Percentiles rank a stretch among this genome's conserved stretches.
Evolutionary conservation across 2,797 vertebrate species (phyloP).

Genomic region (Scomberomorus guttatus): DNA sequence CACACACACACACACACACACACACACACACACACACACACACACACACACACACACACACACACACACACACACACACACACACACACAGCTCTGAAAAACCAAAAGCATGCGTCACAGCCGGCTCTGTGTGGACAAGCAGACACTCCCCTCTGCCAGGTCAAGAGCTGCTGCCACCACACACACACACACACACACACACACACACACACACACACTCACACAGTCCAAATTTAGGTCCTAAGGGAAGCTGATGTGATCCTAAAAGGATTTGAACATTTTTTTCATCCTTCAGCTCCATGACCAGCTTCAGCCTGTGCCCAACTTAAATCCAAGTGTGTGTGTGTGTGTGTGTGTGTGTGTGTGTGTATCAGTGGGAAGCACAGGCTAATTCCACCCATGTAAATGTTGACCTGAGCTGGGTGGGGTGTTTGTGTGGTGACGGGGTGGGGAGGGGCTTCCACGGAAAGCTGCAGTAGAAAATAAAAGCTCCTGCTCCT

Average conservation of each 20-base stretch:
- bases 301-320: constrained; percentile 50
- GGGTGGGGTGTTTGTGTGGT: constrained; percentile 76
- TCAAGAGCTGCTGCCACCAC: constrained; percentile 30
- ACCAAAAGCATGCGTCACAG: constrained; percentile 71
- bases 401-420: constrained; percentile 80
- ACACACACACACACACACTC: constrained; percentile 38
- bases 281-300: constrained; percentile 39
- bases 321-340: constrained; percentile 41
- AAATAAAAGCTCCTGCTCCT: constrained; percentile 66
- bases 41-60: too few relatives aligned
- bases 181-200: constrained; percentile 4
- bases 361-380: constrained; percentile 51
- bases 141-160: constrained; percentile 54
- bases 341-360: constrained; percentile 30
- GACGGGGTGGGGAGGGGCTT: constrained; percentile 54
- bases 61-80: too few relatives aligned
- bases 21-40: too few relatives aligned
- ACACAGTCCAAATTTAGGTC: constrained; percentile 52
- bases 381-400: constrained; percentile 74
- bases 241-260: constrained; percentile 59
- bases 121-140: constrained; percentile 48
- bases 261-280: constrained; percentile 43
- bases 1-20: too few relatives aligned
- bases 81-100: constrained; percentile 42
- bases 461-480: constrained; percentile 52